Evolutionary conservation across 2,797 vertebrate species (phyloP).

Genomic region (Danio jaintianensis): DNA sequence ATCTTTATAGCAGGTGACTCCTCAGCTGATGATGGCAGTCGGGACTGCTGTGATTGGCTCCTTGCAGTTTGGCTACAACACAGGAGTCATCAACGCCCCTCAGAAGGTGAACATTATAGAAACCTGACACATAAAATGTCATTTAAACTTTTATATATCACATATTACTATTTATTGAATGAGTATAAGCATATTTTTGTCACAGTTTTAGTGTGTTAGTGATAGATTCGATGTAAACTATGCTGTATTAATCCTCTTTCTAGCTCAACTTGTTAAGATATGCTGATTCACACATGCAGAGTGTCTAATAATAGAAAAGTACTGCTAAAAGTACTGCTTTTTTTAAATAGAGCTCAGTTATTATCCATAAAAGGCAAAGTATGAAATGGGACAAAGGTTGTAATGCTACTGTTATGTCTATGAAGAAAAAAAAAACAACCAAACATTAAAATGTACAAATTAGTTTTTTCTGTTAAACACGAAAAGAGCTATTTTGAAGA

Average conservation of each 20-base stretch:
- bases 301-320: slow-evolving; percentile 52
- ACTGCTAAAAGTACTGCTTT: not conserved
- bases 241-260: slow-evolving; percentile 1
- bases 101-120: slow-evolving; percentile 81
- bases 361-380: slow-evolving; percentile 23
- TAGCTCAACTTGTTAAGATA: slow-evolving; percentile 21
- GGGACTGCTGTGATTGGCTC: slow-evolving; percentile 94
- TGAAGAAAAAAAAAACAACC: not conserved
- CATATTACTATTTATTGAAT: not conserved
- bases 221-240: slow-evolving; percentile 10
- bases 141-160: not conserved
- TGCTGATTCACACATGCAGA: slow-evolving; percentile 36
- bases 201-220: not conserved
- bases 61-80: slow-evolving; percentile 97
- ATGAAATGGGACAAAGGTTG: not conserved
- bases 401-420: not conserved
- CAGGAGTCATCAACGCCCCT: slow-evolving; percentile 95
- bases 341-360: not conserved
- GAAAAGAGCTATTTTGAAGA: too few relatives aligned
- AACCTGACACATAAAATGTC: not conserved
- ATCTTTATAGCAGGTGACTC: slow-evolving; percentile 78
- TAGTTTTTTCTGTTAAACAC: too few relatives aligned
- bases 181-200: too few relatives aligned
- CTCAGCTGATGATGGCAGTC: slow-evolving; percentile 86
- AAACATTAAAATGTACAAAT: too few relatives aligned